These are phyloP conservation scores for Conops quadrifasciatus DNA, from an alignment of 2,888 invertebrate genomes.

Conservation along the genomic window DNA sequence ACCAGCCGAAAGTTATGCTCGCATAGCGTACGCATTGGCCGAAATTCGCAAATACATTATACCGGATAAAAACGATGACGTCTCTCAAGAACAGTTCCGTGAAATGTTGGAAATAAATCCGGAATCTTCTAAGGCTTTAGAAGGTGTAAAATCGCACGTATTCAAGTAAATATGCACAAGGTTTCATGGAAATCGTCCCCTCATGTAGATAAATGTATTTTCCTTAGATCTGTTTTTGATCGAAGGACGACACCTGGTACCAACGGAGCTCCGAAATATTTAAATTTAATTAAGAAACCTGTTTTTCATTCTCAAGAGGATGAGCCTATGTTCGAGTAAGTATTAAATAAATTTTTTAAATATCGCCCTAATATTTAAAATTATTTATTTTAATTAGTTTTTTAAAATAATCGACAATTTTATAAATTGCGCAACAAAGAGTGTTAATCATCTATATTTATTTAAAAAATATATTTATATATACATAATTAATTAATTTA, in stretches of 20 bases:
- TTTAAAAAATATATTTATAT: not conserved
- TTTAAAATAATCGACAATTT: too few species aligned
- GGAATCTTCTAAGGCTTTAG: slow-evolving; percentile 40
- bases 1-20: slow-evolving; percentile 84
- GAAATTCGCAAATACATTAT: slow-evolving; percentile 73
- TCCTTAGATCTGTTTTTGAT: slow-evolving; percentile 54
- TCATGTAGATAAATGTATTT: slow-evolving; percentile 36
- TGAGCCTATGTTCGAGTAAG: slow-evolving; percentile 39
- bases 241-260: slow-evolving; percentile 49
- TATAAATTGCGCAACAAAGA: too few species aligned
- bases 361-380: not conserved
- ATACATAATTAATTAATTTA: slow-evolving; percentile 18
- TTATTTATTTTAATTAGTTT: too few species aligned
- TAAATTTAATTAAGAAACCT: slow-evolving; percentile 52
- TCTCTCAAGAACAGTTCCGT: slow-evolving; percentile 81
- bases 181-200: not conserved
- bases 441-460: not conserved
- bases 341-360: slow-evolving; percentile 6
- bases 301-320: slow-evolving; percentile 33
- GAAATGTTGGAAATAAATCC: slow-evolving; percentile 68
- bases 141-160: slow-evolving; percentile 24
- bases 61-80: slow-evolving; percentile 75
- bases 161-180: slow-evolving; percentile 34
- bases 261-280: slow-evolving; percentile 50
- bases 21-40: slow-evolving; percentile 82